A percentile compares a stretch with the other conserved stretches of the same genome.
Conservation (phyloP, 2,797 vertebrate species). For the Coranthus polyacanthus region DNA sequence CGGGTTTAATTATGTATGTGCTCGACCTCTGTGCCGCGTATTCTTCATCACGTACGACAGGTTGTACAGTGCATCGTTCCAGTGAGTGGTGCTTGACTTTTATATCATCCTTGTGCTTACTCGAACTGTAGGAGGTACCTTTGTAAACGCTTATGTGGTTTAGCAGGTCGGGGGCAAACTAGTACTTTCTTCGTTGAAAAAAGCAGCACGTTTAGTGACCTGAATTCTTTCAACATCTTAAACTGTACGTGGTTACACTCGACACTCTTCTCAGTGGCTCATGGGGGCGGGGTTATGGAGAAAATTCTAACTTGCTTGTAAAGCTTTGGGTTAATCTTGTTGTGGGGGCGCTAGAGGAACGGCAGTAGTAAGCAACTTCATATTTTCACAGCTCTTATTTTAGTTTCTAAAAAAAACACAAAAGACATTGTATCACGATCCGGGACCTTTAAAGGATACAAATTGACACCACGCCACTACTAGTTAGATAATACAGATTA, state of each 20-base stretch:
- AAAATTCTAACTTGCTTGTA: no score
- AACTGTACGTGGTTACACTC: background rate
- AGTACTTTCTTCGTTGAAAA: background rate
- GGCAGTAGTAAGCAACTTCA: no score
- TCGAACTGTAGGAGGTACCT: constrained; percentile 26
- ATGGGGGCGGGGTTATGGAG: no score
- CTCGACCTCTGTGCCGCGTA: constrained; percentile 52
- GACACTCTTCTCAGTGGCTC: no score
- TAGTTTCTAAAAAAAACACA: no score
- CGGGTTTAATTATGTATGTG: constrained; percentile 69
- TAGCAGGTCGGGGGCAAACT: constrained; percentile 13
- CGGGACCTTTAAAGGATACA: background rate
- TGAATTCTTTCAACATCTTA: constrained; percentile 3
- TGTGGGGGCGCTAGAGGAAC: no score
- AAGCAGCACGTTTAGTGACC: constrained; percentile 2
- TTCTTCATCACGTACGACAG: constrained; percentile 51
- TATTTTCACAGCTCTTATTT: no score
- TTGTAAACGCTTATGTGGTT: constrained; percentile 15
- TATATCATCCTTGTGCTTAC: constrained; percentile 30
- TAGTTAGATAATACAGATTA: background rate
- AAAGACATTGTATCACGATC: background rate
- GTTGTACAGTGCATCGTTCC: constrained; percentile 33
- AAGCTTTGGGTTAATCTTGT: no score
- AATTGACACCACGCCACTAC: background rate
- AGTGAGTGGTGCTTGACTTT: constrained; percentile 49